phyloP scores from a whole-genome alignment of 2,797 vertebrate species.

The Euphonia xanthogaster region DNA sequence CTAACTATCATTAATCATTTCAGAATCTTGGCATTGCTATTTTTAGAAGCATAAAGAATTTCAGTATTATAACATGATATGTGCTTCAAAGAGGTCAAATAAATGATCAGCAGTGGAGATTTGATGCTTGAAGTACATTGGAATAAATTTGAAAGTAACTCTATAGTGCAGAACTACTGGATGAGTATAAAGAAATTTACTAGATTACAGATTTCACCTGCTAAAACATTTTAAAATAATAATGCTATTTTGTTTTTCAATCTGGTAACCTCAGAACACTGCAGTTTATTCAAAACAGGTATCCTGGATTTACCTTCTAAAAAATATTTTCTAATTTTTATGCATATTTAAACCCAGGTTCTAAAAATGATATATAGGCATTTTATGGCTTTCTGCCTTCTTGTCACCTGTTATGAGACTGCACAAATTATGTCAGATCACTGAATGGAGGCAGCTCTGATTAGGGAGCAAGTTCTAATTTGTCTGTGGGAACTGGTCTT shows the following conservation, averaged over 20 bases:
- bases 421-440: neutral
- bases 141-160: conserved; percentile 45
- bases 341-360: conserved; percentile 11
- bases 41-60: conserved; percentile 49
- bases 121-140: conserved; percentile 9
- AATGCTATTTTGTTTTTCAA: conserved; percentile 49
- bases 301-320: conserved; percentile 51
- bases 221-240: conserved; percentile 61
- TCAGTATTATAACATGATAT: neutral
- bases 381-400: conserved; percentile 22
- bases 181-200: conserved; percentile 36
- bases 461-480: neutral
- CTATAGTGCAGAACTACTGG: neutral
- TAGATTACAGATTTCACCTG: conserved; percentile 52
- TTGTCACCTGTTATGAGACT: neutral
- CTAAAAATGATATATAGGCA: neutral
- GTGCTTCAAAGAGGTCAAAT: conserved; percentile 10
- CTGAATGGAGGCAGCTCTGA: neutral
- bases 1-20: conserved; percentile 67
- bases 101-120: conserved; percentile 12
- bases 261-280: conserved; percentile 38
- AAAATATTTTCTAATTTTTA: conserved; percentile 45
- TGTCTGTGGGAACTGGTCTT: neutral
- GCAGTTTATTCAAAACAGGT: conserved; percentile 49
- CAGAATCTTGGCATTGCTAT: conserved; percentile 20